phyloP scores from a whole-genome alignment of 2,888 invertebrate species.

The Sarcophaga caerulescens region DNA sequence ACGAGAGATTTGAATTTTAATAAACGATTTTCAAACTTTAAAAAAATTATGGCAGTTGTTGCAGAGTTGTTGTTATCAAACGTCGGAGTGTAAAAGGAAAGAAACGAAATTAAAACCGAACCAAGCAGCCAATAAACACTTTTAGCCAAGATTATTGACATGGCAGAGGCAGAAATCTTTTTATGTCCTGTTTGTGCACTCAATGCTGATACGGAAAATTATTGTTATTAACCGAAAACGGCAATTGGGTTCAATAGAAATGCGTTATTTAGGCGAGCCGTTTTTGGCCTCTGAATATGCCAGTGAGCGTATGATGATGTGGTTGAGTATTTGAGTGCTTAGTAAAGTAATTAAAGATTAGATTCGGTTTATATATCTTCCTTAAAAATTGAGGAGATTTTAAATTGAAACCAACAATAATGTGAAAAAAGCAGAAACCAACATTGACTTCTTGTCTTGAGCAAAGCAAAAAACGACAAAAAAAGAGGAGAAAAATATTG shows the following conservation, averaged over 20 bases:
- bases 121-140: constrained; percentile 29
- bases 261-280: neutral
- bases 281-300: neutral
- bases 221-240: constrained; percentile 27
- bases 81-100: too few species aligned
- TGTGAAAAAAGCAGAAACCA: constrained; percentile 22
- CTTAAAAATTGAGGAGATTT: neutral
- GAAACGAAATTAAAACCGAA: neutral
- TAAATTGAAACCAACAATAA: constrained; percentile 10
- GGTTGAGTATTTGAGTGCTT: constrained; percentile 42
- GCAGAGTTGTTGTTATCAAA: constrained; percentile 47
- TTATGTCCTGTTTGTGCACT: constrained; percentile 51
- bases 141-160: constrained; percentile 1
- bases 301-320: constrained; percentile 11
- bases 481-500: constrained; percentile 41
- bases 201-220: constrained; percentile 60
- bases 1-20: constrained; percentile 12
- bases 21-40: constrained; percentile 34
- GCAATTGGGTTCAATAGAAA: constrained; percentile 25
- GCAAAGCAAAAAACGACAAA: constrained; percentile 10
- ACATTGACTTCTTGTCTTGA: constrained; percentile 65
- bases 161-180: constrained; percentile 32
- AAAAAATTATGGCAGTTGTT: constrained; percentile 58
- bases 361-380: constrained; percentile 57
- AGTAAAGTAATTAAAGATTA: constrained; percentile 64